These are phyloP conservation scores for Hippocampus mohnikei DNA, from an alignment of 2,113 vertebrate species.

Conservation along the genomic window DNA sequence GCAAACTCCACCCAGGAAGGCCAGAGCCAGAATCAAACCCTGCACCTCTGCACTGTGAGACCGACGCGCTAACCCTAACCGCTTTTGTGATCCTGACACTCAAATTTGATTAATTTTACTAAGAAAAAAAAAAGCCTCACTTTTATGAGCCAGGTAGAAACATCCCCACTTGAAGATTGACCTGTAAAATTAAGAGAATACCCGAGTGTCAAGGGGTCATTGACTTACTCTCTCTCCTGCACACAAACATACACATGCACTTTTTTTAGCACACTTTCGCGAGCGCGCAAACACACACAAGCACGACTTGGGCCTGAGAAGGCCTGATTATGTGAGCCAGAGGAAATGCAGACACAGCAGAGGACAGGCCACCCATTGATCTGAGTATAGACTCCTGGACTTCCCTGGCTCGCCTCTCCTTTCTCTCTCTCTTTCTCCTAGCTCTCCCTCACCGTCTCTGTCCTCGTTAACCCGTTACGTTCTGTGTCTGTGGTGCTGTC, in stretches of 20 bases:
- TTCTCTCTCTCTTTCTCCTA: conserved; percentile 22
- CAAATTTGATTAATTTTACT: conserved; percentile 4
- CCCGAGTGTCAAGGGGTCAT: conserved; percentile 23
- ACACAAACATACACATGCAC: conserved; percentile 14
- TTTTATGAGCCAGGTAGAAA: not conserved
- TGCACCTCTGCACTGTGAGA: too few species aligned
- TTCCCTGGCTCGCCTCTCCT: conserved; percentile 34
- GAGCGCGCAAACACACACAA: not conserved
- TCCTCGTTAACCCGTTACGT: conserved; percentile 20
- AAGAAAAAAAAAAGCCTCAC: conserved; percentile 10
- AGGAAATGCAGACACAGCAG: conserved; percentile 72
- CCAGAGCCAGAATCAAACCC: too few species aligned
- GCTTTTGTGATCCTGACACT: not conserved
- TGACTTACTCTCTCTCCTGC: conserved; percentile 24
- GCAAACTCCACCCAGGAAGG: too few species aligned
- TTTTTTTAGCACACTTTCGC: not conserved
- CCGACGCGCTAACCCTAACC: too few species aligned
- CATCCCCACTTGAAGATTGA: conserved; percentile 37
- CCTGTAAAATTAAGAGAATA: conserved; percentile 42
- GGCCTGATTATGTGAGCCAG: conserved; percentile 65
- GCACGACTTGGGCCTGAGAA: conserved; percentile 44
- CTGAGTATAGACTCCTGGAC: conserved; percentile 44
- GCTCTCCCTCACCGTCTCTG: conserved; percentile 38
- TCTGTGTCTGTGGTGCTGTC: conserved; percentile 37
- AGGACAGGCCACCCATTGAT: conserved; percentile 69